Evolutionary conservation across 2,888 invertebrate genomes (phyloP), one percentile per base, ranked within the genome.

Genomic region (Rhagium mordax): DNA sequence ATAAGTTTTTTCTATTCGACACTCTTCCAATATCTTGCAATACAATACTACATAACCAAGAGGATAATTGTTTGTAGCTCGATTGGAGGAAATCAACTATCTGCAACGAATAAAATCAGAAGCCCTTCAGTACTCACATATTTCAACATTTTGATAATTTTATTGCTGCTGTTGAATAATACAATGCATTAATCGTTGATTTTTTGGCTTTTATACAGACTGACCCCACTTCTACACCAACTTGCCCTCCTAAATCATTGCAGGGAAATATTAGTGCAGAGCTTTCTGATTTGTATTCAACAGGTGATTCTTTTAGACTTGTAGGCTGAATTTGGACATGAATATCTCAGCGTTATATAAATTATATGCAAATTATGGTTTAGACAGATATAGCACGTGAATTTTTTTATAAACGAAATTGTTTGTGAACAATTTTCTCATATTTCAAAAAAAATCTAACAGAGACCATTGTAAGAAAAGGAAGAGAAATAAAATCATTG

Each of bases 281-380:
- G 47, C 47, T 61, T 41, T 5, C 7, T 47, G 21, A 61, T 61
- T 61, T 21, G 61, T 61, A 61, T 61, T 18, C 61, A 61, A 21
- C 3, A 13, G 13, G 6, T n/a, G 6, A 2, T 3, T 47, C 0
- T n/a, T n/a, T n/a, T n/a, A 48, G 18, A 21, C 48, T 21, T 61
- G 48, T 61, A 61, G 18, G 41, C 48, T 61, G 13, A 61, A 61
- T 61, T 47, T 20, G 47, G 41, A 61, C 61, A 61, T 20, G 24
- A 48, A 60, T 21, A 48, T 16, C 21, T 20, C 13, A 48, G 13
- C 18, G 15, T 29, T 57, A 16, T 8, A 6, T 16, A 18, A 18
- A 61, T n/a, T 47, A 2, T 57, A 27, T 27, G 57, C 41, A 33
- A 33, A 24, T 4, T 33, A 7, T 8, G 8, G 8, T 33, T 3